Evolutionary conservation across 2,797 vertebrate genomes (phyloP).

Genomic region (Salarias fasciatus): DNA sequence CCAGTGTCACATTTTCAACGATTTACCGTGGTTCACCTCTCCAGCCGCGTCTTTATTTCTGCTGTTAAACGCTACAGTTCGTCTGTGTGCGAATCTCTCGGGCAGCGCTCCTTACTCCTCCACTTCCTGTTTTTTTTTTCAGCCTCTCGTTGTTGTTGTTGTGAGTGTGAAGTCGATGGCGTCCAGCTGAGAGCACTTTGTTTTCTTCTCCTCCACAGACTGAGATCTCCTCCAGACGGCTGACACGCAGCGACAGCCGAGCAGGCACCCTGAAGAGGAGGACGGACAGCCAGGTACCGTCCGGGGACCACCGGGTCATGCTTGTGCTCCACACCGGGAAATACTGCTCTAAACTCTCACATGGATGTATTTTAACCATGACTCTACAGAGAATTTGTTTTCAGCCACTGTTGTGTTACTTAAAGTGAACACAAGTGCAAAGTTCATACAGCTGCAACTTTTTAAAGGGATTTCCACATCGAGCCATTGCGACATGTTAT

Average conservation of each 20-base stretch:
- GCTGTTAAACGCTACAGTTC: neutral
- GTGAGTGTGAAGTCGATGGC: neutral
- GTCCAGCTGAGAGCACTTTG: neutral
- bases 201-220: constrained; percentile 58
- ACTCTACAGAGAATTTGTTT: too few species aligned
- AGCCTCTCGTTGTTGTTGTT: constrained; percentile 9
- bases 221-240: constrained; percentile 76
- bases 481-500: too few species aligned
- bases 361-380: too few species aligned
- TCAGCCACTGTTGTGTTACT: too few species aligned
- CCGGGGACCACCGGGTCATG: too few species aligned
- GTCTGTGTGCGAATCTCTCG: too few species aligned
- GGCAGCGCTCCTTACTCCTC: too few species aligned
- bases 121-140: constrained; percentile 27
- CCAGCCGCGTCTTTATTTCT: neutral
- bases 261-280: constrained; percentile 72
- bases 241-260: constrained; percentile 80
- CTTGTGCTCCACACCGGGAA: too few species aligned
- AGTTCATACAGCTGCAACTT: too few species aligned
- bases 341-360: too few species aligned
- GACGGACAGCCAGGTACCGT: constrained; percentile 76
- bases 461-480: too few species aligned
- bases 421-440: too few species aligned
- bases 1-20: rapidly evolving
- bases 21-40: neutral